Conservation (phyloP, 1,140 invertebrate species). For the Nasonia vitripennis region DNA sequence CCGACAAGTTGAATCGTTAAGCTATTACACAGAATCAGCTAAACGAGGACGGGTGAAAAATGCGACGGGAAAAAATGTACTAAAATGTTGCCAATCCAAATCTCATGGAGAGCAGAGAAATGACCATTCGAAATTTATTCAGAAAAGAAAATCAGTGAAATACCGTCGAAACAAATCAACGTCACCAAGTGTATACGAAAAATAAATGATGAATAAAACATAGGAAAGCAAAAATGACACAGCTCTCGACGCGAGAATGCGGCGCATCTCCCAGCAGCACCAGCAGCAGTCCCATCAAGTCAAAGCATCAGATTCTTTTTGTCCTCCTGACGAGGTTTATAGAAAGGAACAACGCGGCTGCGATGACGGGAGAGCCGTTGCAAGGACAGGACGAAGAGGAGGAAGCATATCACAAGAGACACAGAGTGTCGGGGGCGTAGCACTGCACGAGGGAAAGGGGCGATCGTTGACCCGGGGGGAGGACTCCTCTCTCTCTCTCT, state of each 20-base stretch:
- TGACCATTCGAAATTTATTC: too few relatives aligned
- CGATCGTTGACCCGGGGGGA: conserved; percentile 59
- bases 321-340: neutral
- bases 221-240: neutral
- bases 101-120: neutral
- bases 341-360: conserved; percentile 10
- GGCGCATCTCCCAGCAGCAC: neutral
- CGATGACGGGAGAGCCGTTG: neutral
- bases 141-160: too few relatives aligned
- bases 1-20: neutral
- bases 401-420: neutral
- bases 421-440: conserved; percentile 40
- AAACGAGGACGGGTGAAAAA: neutral
- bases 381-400: neutral
- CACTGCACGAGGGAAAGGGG: conserved; percentile 49
- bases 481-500: conserved; percentile 55
- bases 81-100: neutral
- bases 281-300: neutral
- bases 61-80: neutral
- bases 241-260: neutral
- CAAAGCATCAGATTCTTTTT: conserved; percentile 36
- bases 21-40: neutral
- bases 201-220: neutral
- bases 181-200: too few relatives aligned
- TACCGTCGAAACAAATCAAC: too few relatives aligned